A percentile compares a stretch with the other conserved stretches of the same genome.
Evolutionary conservation across 2,113 vertebrate species (phyloP).

Genomic region (Asarcornis scutulata): DNA sequence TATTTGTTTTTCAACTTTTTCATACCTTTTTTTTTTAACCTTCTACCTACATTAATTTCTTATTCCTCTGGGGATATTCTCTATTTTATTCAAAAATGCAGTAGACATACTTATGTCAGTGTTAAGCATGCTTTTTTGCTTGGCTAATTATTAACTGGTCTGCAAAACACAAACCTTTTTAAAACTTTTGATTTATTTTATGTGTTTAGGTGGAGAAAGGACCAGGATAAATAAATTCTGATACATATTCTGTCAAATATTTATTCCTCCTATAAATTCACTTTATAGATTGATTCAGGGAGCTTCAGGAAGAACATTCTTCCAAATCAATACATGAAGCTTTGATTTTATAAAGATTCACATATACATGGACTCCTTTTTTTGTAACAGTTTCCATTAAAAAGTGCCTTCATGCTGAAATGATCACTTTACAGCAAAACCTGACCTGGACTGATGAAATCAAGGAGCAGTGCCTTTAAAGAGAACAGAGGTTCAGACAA

Average conservation of each 20-base stretch:
- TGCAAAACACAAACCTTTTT: neutral
- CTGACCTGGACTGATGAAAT: neutral
- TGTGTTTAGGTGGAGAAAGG: neutral
- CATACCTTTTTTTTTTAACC: neutral
- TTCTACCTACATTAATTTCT: neutral
- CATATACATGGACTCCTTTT: neutral
- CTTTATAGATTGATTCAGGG: neutral
- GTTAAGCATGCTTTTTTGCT: neutral
- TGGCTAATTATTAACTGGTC: neutral
- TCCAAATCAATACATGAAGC: rapidly evolving
- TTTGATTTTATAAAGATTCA: neutral
- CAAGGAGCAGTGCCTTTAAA: neutral
- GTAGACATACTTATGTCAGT: neutral
- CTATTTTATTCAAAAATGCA: neutral
- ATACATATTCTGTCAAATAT: neutral
- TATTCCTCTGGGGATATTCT: neutral
- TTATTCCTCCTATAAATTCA: neutral
- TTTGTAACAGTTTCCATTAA: neutral
- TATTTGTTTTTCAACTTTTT: neutral
- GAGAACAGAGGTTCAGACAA: neutral
- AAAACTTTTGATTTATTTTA: neutral
- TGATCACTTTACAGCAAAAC: neutral
- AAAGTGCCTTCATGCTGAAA: neutral
- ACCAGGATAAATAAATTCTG: neutral
- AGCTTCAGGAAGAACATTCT: neutral